These are phyloP conservation scores for Gorsachius magnificus DNA, from an alignment of 2,797 vertebrate genomes.

Conservation along the genomic window DNA sequence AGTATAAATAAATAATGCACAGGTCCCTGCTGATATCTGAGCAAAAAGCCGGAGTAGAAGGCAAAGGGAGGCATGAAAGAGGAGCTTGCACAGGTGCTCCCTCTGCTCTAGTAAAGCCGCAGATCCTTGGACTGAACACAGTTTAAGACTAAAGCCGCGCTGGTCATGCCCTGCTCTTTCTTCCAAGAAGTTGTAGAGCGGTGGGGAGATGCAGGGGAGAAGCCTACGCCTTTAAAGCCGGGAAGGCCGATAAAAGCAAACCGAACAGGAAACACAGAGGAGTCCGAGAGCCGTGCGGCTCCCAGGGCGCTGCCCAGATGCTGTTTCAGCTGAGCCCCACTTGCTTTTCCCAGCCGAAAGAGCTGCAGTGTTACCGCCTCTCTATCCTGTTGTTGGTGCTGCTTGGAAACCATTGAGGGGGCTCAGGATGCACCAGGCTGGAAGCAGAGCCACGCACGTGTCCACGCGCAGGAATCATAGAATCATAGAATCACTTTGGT, in stretches of 20 bases:
- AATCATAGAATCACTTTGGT: no score
- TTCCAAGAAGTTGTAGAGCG: not conserved
- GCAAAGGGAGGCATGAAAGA: not conserved
- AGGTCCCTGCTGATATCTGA: not conserved
- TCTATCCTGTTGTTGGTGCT: not conserved
- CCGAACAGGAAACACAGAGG: not conserved
- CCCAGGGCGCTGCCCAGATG: not conserved
- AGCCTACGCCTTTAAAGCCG: not conserved
- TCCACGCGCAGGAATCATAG: no score
- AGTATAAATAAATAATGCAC: conserved; percentile 9
- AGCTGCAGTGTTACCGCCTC: not conserved
- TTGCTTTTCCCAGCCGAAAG: not conserved
- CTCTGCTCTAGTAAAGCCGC: not conserved
- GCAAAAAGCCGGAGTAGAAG: not conserved
- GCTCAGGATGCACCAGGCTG: not conserved
- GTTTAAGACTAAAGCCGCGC: not conserved
- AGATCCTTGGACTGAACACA: not conserved
- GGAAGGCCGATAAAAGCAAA: not conserved
- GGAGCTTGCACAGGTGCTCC: not conserved
- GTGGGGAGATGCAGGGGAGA: not conserved
- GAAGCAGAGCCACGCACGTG: not conserved
- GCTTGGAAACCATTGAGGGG: not conserved
- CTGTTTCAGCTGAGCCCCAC: not conserved
- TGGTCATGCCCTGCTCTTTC: not conserved
- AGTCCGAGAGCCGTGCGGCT: not conserved